Evolutionary conservation across 1,140 invertebrate genomes (phyloP), one percentile per base, ranked within the genome.

Genomic region (Drosophila ironensis): DNA sequence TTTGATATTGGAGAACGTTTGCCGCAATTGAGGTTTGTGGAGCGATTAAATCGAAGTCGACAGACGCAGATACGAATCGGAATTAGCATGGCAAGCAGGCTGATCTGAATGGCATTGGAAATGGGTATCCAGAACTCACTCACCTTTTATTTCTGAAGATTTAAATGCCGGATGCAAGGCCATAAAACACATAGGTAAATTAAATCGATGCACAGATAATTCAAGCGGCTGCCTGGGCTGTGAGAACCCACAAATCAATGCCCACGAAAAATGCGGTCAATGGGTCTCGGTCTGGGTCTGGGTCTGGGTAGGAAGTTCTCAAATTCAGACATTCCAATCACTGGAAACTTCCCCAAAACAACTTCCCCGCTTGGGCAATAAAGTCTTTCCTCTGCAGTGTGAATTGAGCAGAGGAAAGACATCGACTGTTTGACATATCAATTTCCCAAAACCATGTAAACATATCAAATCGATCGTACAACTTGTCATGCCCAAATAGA

Each of bases 401-500:
- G 63, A 67, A 53, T 44, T 27, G 30, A 35, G 19, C 24, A 4
- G 42, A 46, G 33, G 37, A 52, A 41, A 57, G n/a, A 30, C 25
- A 53, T 47, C 14, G 37, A 53, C 38, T 57, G 30, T 57, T 84
- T 82, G 78, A 84, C 80, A 86, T 86, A 84, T 84, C 78, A 86
- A 84, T 84, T 84, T 78, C 70, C 44, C 59, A 38, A 40, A 8
- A 8, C 41, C 57, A 44, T 86, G 74, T 86, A 59, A 86, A 84
- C 78, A 84, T 60, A 84, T 70, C 44, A 82, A 82, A 63, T 78
- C 54, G 78, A 84, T 84, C 78, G 80, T 69, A 82, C 73, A 73
- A 86, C 69, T 78, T 86, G 80, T 86, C 78, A 71, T 71, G 78
- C 64, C 74, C 78, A 70, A 86, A 78, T 66, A 78, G 64, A 78